These are phyloP conservation scores for Drosophila ironensis DNA, from an alignment of 1,140 invertebrate genomes.

Conservation along the genomic window DNA sequence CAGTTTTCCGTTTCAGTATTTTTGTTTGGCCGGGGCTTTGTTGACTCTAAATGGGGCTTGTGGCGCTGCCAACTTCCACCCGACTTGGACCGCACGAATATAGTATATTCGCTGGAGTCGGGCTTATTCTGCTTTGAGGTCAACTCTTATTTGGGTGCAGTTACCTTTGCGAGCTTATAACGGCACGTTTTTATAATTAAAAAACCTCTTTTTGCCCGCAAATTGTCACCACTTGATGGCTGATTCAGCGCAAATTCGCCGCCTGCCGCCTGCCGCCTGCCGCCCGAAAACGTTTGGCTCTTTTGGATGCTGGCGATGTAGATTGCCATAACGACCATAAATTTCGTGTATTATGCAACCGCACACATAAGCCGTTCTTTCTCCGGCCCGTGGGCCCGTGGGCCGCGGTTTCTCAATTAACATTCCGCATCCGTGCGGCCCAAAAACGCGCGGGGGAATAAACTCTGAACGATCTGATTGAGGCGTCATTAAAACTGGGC, in stretches of 20 bases:
- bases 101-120: not conserved
- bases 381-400: not conserved
- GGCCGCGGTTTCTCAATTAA: constrained; percentile 12
- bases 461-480: constrained; percentile 11
- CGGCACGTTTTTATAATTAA: constrained; percentile 41
- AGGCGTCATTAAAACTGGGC: too few species aligned
- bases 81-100: too few species aligned
- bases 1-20: too few species aligned
- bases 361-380: constrained; percentile 23
- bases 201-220: constrained; percentile 14
- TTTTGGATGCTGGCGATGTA: constrained; percentile 12
- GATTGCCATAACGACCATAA: constrained; percentile 15
- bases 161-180: constrained; percentile 23
- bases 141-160: constrained; percentile 30
- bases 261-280: not conserved
- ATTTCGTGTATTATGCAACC: constrained; percentile 22
- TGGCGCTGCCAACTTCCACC: not conserved
- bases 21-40: constrained; percentile 4
- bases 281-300: not conserved
- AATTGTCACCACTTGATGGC: constrained; percentile 36
- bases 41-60: not conserved
- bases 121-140: constrained; percentile 29
- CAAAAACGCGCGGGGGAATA: constrained; percentile 9
- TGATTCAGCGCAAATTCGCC: constrained; percentile 20
- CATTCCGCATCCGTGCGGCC: constrained; percentile 5